Base-by-base conservation (phyloP, 2,888 invertebrate species). In the Cosmia pyralina region DNA sequence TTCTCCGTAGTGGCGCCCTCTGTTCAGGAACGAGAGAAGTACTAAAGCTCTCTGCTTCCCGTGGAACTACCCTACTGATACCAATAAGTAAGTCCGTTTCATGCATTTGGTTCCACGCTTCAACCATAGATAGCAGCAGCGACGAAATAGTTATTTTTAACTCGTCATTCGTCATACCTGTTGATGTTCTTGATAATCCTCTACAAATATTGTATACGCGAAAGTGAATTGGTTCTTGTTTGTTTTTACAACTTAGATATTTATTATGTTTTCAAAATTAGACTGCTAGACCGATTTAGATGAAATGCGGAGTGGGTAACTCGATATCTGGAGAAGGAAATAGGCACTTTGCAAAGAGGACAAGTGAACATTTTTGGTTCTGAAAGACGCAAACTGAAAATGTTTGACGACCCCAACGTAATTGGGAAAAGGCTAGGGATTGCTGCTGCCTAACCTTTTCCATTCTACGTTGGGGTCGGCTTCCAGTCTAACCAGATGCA, bases 61-160 rank as follows among this genome's bases (percentile, higher is more conserved):
- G 53, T 64, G 53, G 82, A 57, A 48, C 63, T 15, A 46, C 44
- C 53, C n/a, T 28, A 52, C 6, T 11, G 19, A 41, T 38, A 44
- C 15, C n/a, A 58, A 46, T 55, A 5, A 5, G 15, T n/a, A 11
- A 38, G 19, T 41, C 28, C 2, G 50, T 55, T 50, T 57, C 19
- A 8, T 48, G 41, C n/a, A 69, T 10, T 55, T 52, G 63, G 59
- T 86, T 77, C 69, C 13, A 5, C n/a, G 11, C 22, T 53, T 5
- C 22, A 8, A 8, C 13, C 62, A 77, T 41, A 85, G 85, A 81
- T 74, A 75, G 87, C 85, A 76, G 81, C 57, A 85, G 60, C 13
- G 41, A 28, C 44, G 52, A 44, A 62, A 52, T 41, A 53, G 53
- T 71, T 76, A 74, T 70, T 74, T 64, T 60, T 72, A 84, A 68